Evolutionary conservation across 2,888 invertebrate genomes (phyloP).

Genomic region (Euphydryas editha): DNA sequence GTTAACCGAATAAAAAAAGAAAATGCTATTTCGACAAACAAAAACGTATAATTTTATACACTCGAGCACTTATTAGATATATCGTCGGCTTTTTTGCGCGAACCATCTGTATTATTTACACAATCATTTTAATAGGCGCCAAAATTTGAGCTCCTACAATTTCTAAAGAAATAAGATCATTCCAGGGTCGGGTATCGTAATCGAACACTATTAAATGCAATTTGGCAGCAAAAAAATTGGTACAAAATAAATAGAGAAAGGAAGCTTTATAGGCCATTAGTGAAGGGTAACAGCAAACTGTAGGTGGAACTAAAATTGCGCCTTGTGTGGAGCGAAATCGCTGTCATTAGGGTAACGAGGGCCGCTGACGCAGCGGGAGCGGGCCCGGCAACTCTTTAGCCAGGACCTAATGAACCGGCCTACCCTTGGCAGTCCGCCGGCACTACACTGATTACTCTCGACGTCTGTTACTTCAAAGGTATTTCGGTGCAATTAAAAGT

Average conservation of each 20-base stretch:
- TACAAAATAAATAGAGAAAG: conserved; percentile 66
- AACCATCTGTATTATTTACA: conserved; percentile 21
- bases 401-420: conserved; percentile 74
- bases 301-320: conserved; percentile 74
- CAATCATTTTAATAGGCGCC: conserved; percentile 26
- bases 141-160: conserved; percentile 9
- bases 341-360: conserved; percentile 81
- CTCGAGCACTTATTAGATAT: conserved; percentile 15
- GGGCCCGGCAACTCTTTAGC: conserved; percentile 69
- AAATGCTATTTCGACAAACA: conserved; percentile 46
- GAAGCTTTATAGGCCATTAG: conserved; percentile 73
- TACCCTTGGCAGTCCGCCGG: conserved; percentile 60
- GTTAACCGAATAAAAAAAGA: conserved; percentile 68
- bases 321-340: conserved; percentile 74
- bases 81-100: conserved; percentile 17
- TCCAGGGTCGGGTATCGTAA: conserved; percentile 25
- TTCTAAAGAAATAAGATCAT: conserved; percentile 13
- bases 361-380: conserved; percentile 71
- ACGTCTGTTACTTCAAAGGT: conserved; percentile 45
- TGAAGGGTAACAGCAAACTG: conserved; percentile 73
- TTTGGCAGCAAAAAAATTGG: conserved; percentile 51
- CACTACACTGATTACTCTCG: conserved; percentile 49
- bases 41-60: conserved; percentile 28
- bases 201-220: conserved; percentile 41
- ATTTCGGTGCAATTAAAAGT: conserved; percentile 36